A percentile compares a stretch with the other conserved stretches of the same genome.
phyloP scores from a whole-genome alignment of 2,797 vertebrate genomes.

The Macropodus opercularis region DNA sequence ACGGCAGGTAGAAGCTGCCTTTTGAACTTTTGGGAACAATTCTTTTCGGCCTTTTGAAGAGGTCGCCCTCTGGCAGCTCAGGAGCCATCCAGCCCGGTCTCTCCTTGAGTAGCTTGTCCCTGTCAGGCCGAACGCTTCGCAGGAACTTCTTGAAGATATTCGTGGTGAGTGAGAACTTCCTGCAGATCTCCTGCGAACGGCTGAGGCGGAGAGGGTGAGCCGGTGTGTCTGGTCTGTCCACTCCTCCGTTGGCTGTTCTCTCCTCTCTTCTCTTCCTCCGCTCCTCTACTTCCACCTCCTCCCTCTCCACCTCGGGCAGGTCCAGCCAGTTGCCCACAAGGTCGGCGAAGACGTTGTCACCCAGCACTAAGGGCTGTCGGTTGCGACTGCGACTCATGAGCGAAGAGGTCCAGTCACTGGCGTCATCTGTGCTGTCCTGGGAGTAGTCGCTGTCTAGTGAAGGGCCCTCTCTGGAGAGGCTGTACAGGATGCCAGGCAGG shows the following conservation, averaged over 20 bases:
- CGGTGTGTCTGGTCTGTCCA: conserved; percentile 76
- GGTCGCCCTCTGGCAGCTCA: conserved; percentile 73
- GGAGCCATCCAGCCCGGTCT: conserved; percentile 89
- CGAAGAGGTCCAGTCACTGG: conserved; percentile 93
- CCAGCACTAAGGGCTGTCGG: conserved; percentile 92
- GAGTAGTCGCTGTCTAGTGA: conserved; percentile 78
- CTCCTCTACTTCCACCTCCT: conserved; percentile 74
- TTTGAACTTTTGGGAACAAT: conserved; percentile 78
- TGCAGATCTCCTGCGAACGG: conserved; percentile 90
- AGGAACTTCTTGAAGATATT: conserved; percentile 98
- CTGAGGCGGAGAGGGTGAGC: conserved; percentile 77
- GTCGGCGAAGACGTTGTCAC: conserved; percentile 95
- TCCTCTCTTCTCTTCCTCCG: conserved; percentile 74
- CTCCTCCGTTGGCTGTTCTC: conserved; percentile 35
- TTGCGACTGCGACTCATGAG: conserved; percentile 93
- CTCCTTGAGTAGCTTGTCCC: conserved; percentile 93
- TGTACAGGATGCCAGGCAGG: conserved; percentile 78
- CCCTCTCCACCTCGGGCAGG: conserved; percentile 87
- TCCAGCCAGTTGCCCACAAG: conserved; percentile 98
- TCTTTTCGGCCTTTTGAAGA: conserved; percentile 90
- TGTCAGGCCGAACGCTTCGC: conserved; percentile 90
- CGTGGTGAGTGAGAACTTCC: conserved; percentile 91
- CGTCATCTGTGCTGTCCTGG: conserved; percentile 82
- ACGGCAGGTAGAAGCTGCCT: conserved; percentile 87
- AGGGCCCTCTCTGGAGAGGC: conserved; percentile 80